Evolutionary conservation across 2,888 invertebrate genomes (phyloP).

Genomic region (Antheraea yamamai): DNA sequence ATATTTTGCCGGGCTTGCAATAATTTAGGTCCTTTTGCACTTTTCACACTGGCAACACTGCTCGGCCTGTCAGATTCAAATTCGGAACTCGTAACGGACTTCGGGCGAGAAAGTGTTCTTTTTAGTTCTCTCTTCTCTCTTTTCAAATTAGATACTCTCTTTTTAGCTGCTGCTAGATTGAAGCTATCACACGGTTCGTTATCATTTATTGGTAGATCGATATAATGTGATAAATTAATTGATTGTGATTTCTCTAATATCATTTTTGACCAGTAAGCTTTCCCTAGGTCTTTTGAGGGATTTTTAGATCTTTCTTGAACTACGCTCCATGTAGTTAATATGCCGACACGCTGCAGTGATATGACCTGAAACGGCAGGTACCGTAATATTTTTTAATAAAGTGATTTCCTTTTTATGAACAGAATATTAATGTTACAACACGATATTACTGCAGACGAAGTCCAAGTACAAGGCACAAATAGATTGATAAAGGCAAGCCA

Average conservation of each 20-base stretch:
- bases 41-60: constrained; percentile 58
- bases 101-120: constrained; percentile 45
- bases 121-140: constrained; percentile 46
- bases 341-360: constrained; percentile 61
- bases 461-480: no score
- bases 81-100: constrained; percentile 44
- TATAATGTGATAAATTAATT: constrained; percentile 51
- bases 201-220: constrained; percentile 40
- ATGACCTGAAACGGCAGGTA: constrained; percentile 52
- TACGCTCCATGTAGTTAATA: constrained; percentile 67
- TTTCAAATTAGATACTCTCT: constrained; percentile 50
- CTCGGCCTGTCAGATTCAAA: constrained; percentile 50
- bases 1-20: constrained; percentile 46
- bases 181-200: constrained; percentile 38
- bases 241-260: constrained; percentile 60
- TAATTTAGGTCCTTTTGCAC: constrained; percentile 37
- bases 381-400: not conserved
- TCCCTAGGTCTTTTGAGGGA: constrained; percentile 54
- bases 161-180: constrained; percentile 66
- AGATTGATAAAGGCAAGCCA: no score
- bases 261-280: constrained; percentile 69
- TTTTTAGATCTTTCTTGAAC: constrained; percentile 58
- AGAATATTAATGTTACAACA: not conserved
- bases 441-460: no score
- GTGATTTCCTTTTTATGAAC: not conserved